phyloP scores from a whole-genome alignment of 2,888 invertebrate species.

The Molanna angustata region DNA sequence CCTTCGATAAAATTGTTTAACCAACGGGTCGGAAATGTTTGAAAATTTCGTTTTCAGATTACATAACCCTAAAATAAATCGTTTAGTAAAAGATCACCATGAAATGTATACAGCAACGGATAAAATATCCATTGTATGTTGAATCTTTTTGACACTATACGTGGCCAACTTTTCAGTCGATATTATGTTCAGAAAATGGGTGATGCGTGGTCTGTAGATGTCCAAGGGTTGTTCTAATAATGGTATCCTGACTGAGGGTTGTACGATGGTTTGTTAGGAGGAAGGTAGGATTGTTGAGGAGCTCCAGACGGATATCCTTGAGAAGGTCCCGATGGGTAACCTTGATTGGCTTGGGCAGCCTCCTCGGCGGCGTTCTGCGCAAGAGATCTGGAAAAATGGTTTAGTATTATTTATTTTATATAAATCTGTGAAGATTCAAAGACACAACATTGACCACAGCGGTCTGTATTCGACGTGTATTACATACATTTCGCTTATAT shows the following conservation, averaged over 20 bases:
- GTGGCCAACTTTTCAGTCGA: constrained; percentile 15
- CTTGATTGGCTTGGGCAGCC: constrained; percentile 31
- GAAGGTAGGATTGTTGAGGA: constrained; percentile 33
- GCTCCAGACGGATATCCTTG: constrained; percentile 19
- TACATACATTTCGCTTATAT: too few species aligned
- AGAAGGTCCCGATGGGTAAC: constrained; percentile 22
- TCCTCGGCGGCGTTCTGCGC: constrained; percentile 44
- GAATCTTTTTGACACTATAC: too few species aligned
- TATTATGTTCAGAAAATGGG: constrained; percentile 23
- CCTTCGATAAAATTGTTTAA: too few species aligned
- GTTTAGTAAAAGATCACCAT: constrained; percentile 8
- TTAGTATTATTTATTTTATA: too few species aligned
- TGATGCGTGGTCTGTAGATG: not conserved
- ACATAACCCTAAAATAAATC: not conserved
- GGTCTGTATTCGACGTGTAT: too few species aligned
- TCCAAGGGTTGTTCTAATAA: too few species aligned
- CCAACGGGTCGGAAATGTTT: constrained; percentile 12
- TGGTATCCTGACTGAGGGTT: constrained; percentile 31
- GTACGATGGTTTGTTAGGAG: constrained; percentile 29
- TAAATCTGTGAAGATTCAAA: too few species aligned
- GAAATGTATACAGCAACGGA: too few species aligned
- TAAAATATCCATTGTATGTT: not conserved
- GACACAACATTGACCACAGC: too few species aligned
- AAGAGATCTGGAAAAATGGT: constrained; percentile 39
- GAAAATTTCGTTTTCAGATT: constrained; percentile 22